Percentiles rank a stretch among this genome's conserved stretches.
These are phyloP conservation scores for Scaeva pyrastri DNA, from an alignment of 2,888 invertebrate genomes.

Conservation along the genomic window DNA sequence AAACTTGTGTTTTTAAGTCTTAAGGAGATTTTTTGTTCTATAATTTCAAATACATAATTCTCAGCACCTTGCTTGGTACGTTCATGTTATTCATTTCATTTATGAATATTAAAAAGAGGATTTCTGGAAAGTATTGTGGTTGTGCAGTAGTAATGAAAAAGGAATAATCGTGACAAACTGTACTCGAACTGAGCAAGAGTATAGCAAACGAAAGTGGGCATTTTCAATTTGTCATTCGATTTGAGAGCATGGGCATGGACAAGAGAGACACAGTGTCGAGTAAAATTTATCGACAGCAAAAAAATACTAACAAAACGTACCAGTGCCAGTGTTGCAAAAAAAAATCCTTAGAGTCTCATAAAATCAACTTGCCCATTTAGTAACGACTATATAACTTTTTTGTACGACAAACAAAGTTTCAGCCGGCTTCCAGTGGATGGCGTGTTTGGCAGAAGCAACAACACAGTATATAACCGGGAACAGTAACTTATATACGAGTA, in stretches of 20 bases:
- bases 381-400: not conserved
- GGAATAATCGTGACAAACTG: too few species aligned
- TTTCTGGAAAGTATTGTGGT: too few species aligned
- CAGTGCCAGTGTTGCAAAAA: not conserved
- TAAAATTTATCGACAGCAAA: constrained; percentile 24
- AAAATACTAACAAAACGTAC: constrained; percentile 24
- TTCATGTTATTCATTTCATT: too few species aligned
- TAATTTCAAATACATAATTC: too few species aligned
- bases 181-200: too few species aligned
- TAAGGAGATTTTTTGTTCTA: too few species aligned
- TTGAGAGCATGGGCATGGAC: constrained; percentile 67
- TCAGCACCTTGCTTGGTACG: too few species aligned
- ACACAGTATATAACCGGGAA: constrained; percentile 5
- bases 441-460: constrained; percentile 36
- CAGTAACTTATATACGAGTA: not conserved
- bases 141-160: too few species aligned
- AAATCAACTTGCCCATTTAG: constrained; percentile 62
- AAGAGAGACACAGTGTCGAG: constrained; percentile 36
- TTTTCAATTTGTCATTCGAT: constrained; percentile 74
- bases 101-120: too few species aligned
- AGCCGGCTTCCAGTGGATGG: constrained; percentile 34
- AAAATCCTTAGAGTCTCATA: constrained; percentile 54
- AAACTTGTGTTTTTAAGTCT: too few species aligned
- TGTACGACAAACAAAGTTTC: not conserved
- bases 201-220: constrained; percentile 65